Conservation (phyloP, 2,888 invertebrate genomes). For the Habroteleia sp. region DNA sequence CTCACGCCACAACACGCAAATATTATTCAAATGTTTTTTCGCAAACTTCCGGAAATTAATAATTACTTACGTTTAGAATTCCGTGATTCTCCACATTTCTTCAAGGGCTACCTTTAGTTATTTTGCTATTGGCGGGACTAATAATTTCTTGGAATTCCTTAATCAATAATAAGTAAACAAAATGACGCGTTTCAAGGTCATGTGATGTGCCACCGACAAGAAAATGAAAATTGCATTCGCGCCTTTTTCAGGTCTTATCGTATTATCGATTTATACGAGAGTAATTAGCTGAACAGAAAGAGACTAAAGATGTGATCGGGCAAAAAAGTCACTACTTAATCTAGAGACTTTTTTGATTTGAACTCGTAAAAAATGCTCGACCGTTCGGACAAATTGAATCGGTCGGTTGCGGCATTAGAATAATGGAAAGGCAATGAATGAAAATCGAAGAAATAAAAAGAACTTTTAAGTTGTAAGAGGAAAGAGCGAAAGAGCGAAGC, state of each 20-base stretch:
- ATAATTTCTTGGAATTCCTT: not conserved
- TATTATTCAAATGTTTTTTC: too few relatives aligned
- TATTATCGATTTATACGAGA: conserved; percentile 6
- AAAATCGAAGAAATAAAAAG: conserved; percentile 9
- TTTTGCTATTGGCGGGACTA: too few relatives aligned
- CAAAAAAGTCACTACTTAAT: not conserved
- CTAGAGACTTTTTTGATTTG: conserved; percentile 18
- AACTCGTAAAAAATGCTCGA: conserved; percentile 22
- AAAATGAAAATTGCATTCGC: conserved; percentile 4
- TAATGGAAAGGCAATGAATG: conserved; percentile 13
- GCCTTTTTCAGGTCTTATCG: conserved; percentile 7
- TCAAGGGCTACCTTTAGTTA: too few relatives aligned
- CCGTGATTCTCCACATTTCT: too few relatives aligned
- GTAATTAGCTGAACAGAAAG: conserved; percentile 16
- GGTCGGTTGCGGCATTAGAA: conserved; percentile 31
- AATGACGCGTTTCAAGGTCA: too few relatives aligned
- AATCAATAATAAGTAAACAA: too few relatives aligned
- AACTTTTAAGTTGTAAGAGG: conserved; percentile 16
- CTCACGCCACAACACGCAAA: too few relatives aligned
- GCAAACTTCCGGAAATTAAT: too few relatives aligned
- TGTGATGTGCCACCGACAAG: not conserved
- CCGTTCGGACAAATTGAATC: conserved; percentile 70
- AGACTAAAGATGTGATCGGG: not conserved
- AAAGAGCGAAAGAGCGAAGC: conserved; percentile 16
- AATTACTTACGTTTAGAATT: too few relatives aligned